These are phyloP conservation scores for Puntigrus tetrazona DNA, from an alignment of 2,113 vertebrate species.

Conservation along the genomic window DNA sequence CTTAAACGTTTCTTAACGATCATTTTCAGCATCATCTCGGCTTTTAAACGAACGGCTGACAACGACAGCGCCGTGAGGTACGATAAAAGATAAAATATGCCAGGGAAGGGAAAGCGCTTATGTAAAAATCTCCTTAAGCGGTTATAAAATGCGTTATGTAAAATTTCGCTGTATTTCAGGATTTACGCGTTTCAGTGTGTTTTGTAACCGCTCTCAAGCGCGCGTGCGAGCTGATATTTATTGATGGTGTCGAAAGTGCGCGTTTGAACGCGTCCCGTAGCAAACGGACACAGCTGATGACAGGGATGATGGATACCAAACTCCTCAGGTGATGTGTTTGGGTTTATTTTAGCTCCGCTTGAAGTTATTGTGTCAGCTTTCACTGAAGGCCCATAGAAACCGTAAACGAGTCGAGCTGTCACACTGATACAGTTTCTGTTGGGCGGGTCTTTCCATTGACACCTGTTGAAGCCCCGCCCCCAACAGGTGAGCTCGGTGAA, in stretches of 20 bases:
- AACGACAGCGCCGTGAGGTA: background rate
- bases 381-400: background rate
- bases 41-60: background rate
- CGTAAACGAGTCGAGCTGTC: background rate
- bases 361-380: background rate
- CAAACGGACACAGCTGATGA: background rate
- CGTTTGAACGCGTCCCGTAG: background rate
- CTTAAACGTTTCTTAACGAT: background rate
- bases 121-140: background rate
- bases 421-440: conserved; percentile 26
- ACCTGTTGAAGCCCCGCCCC: conserved; percentile 36
- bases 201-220: background rate
- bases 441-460: conserved; percentile 45
- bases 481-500: conserved; percentile 33
- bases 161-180: background rate
- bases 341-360: background rate
- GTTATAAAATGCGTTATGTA: background rate
- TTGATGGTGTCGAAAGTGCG: background rate
- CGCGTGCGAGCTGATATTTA: background rate
- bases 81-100: background rate
- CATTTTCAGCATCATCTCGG: background rate
- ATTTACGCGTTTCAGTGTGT: background rate
- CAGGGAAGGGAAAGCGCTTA: background rate
- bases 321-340: background rate
- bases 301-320: background rate